These are phyloP conservation scores for Alosa sapidissima DNA, from an alignment of 2,797 vertebrate species.

Conservation along the genomic window DNA sequence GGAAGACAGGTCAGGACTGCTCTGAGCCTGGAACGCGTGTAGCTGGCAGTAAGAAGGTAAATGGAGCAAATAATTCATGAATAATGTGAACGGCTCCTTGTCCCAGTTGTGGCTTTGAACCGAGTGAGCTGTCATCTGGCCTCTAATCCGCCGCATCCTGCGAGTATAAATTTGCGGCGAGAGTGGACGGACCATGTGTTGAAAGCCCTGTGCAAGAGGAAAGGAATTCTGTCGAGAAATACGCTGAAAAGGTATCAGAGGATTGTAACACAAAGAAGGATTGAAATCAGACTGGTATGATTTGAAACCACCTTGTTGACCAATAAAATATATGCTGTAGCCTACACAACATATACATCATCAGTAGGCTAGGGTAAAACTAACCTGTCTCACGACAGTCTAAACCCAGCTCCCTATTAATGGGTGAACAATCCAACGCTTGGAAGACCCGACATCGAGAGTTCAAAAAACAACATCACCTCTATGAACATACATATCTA, in stretches of 20 bases:
- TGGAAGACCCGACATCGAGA: too few relatives aligned
- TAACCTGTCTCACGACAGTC: too few relatives aligned
- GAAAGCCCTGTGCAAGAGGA: background rate
- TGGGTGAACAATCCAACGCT: too few relatives aligned
- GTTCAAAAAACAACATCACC: too few relatives aligned
- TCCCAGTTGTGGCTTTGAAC: slow-evolving; percentile 23
- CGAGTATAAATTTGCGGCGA: slow-evolving; percentile 14
- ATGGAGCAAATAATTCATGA: background rate
- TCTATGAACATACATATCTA: too few relatives aligned
- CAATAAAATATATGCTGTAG: background rate
- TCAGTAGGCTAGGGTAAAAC: too few relatives aligned
- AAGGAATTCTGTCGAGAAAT: background rate
- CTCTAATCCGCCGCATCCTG: slow-evolving; percentile 12
- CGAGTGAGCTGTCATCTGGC: slow-evolving; percentile 19
- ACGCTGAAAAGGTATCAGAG: background rate
- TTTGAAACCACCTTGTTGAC: background rate
- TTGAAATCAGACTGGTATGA: background rate
- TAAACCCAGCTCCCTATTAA: too few relatives aligned
- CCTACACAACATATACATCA: too few relatives aligned
- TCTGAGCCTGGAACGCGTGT: background rate
- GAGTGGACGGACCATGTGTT: background rate
- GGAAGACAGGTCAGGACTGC: slow-evolving; percentile 14
- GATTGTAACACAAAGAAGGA: background rate
- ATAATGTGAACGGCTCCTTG: slow-evolving; percentile 23
- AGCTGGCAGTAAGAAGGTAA: slow-evolving; percentile 11